A percentile compares a stretch with the other conserved stretches of the same genome.
These are phyloP conservation scores for Lochmaea capreae DNA, from an alignment of 2,888 invertebrate species.

Conservation along the genomic window DNA sequence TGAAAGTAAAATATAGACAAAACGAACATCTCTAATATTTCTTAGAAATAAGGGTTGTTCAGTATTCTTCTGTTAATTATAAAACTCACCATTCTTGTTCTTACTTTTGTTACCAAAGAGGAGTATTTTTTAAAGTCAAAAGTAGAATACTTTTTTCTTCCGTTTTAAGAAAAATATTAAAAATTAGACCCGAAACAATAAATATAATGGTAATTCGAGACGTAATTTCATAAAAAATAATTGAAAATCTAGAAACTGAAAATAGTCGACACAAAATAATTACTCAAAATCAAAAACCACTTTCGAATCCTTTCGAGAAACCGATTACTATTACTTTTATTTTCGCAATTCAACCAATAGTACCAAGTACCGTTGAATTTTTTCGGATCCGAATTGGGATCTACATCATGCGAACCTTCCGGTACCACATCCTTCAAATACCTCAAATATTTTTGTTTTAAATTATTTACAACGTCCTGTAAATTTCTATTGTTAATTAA, in stretches of 20 bases:
- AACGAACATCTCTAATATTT: too few relatives aligned
- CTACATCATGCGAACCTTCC: slow-evolving; percentile 49
- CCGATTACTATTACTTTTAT: background rate
- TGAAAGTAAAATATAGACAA: too few relatives aligned
- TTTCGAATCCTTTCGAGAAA: background rate
- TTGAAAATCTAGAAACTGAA: background rate
- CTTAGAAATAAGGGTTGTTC: too few relatives aligned
- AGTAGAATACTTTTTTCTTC: too few relatives aligned
- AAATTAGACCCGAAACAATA: too few relatives aligned
- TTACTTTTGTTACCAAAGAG: too few relatives aligned
- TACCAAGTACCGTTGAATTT: slow-evolving; percentile 57
- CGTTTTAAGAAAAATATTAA: too few relatives aligned
- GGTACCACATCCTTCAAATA: slow-evolving; percentile 47
- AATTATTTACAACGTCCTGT: slow-evolving; percentile 40
- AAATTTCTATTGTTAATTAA: slow-evolving; percentile 46
- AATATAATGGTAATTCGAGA: too few relatives aligned
- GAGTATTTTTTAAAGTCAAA: too few relatives aligned
- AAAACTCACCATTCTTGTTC: too few relatives aligned
- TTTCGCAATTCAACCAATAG: slow-evolving; percentile 52
- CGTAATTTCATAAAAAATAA: too few relatives aligned
- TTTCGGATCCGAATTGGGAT: slow-evolving; percentile 54
- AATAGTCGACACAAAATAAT: background rate
- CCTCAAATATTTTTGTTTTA: slow-evolving; percentile 45
- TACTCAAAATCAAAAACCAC: background rate
- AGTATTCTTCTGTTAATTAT: too few relatives aligned